These are phyloP conservation scores for Channa striata DNA, from an alignment of 2,797 vertebrate species.

Conservation along the genomic window DNA sequence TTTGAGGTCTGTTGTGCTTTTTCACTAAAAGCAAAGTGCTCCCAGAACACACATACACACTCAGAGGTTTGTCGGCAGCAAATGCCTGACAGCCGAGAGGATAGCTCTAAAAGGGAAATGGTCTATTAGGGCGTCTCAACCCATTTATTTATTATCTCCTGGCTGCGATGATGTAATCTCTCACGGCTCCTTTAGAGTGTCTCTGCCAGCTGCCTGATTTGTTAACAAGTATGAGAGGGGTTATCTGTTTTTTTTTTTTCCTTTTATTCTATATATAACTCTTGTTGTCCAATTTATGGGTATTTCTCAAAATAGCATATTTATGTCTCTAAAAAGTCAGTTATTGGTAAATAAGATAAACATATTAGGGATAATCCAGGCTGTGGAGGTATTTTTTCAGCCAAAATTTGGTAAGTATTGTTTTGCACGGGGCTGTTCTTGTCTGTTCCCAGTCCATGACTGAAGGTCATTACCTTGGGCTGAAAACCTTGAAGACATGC, in stretches of 20 bases:
- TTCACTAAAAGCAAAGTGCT: slow-evolving; percentile 49
- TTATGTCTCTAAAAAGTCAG: neutral
- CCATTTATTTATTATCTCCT: slow-evolving; percentile 78
- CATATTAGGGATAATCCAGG: neutral
- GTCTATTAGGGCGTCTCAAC: slow-evolving; percentile 75
- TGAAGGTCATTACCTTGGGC: slow-evolving; percentile 14
- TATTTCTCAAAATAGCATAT: neutral
- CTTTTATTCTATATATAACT: no score
- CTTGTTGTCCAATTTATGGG: no score
- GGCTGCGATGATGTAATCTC: slow-evolving; percentile 72
- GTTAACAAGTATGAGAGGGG: slow-evolving; percentile 33
- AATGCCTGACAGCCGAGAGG: slow-evolving; percentile 63
- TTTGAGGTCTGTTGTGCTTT: slow-evolving; percentile 29
- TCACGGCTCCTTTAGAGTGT: slow-evolving; percentile 67
- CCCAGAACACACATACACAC: slow-evolving; percentile 24
- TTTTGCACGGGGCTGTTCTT: slow-evolving; percentile 3
- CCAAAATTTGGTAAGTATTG: slow-evolving; percentile 5
- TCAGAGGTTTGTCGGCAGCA: slow-evolving; percentile 40
- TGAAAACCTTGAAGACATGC: neutral
- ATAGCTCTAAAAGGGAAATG: slow-evolving; percentile 76
- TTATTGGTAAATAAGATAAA: neutral
- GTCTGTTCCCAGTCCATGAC: neutral
- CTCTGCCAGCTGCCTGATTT: slow-evolving; percentile 63
- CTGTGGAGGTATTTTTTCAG: neutral
- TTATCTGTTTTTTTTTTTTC: neutral